A percentile compares a stretch with the other conserved stretches of the same genome.
Evolutionary conservation across 2,113 vertebrate genomes (phyloP).

Genomic region (Ailurus styani): DNA sequence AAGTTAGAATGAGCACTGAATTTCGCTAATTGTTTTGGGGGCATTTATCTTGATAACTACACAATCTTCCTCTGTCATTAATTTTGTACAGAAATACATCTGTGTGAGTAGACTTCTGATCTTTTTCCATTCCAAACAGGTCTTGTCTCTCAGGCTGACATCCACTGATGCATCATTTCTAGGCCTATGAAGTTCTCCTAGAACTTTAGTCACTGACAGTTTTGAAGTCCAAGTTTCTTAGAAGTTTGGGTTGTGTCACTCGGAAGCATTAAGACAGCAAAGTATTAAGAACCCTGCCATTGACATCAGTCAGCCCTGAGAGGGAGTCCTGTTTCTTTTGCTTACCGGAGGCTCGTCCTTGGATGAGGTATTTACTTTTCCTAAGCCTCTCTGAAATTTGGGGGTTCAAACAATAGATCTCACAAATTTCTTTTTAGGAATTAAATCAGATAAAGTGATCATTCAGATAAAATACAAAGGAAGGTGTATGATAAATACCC

Average conservation of each 20-base stretch:
- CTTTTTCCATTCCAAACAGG: not conserved
- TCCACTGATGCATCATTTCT: not conserved
- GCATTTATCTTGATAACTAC: not conserved
- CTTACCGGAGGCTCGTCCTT: not conserved
- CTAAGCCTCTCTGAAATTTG: not conserved
- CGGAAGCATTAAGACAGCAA: not conserved
- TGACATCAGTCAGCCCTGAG: not conserved
- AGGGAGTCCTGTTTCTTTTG: not conserved
- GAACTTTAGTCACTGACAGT: not conserved
- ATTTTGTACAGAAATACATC: not conserved
- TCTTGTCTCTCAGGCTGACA: not conserved
- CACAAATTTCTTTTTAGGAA: not conserved
- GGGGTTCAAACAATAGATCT: not conserved
- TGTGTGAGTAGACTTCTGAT: not conserved
- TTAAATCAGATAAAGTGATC: not conserved
- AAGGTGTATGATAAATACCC: not conserved
- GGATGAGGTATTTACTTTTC: not conserved
- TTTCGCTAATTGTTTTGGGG: not conserved
- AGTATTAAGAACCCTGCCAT: not conserved
- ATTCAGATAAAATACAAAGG: not conserved
- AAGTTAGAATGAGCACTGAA: not conserved
- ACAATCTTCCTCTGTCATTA: not conserved
- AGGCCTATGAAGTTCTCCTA: not conserved
- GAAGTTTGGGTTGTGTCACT: not conserved
- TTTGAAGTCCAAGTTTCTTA: not conserved